Evolutionary conservation across 2,888 invertebrate species (phyloP), one percentile per base, ranked within the genome.

Genomic region (Labia minor): DNA sequence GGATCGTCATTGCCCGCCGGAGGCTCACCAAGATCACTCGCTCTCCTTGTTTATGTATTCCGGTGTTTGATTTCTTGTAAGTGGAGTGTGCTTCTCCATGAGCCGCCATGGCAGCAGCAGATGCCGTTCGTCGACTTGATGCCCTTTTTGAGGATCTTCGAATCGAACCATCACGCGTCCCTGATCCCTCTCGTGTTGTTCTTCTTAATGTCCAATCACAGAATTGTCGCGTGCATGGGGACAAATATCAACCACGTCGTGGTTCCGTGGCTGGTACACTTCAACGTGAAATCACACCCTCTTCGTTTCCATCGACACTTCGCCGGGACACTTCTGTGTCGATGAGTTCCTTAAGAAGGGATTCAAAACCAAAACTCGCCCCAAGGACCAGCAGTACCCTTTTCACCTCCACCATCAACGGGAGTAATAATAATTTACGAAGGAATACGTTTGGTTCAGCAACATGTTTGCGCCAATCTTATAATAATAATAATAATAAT

Each of bases 161-260:
- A 74, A 75, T 87, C 72, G 78, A 77, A 73, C 61, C 64, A 37
- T 37, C 64, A 62, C 65, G 21, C 37, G 26, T 19, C 3, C 66
- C 65, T 4, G 37, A 64, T 18, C 66, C 67, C 72, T 33, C 75
- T 76, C 26, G 74, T 66, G 76, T 80, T 21, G 78, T 80, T 70
- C 76, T 83, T 21, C 82, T 83, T 75, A 81, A 82, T 73, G 79
- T 83, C 64, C 86, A 86, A 37, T 67, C 66, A 76, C 80, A 81
- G 70, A 85, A 84, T 70, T 90, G 89, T 75, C 87, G 88, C 73
- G 86, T 89, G 37, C 89, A 89, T 76, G 87, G 87, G 66, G 78
- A 79, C 71, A 78, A 77, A 69, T 77, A 61, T 26, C 64, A 65
- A 76, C 69, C 77, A 80, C 26, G 65, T 1, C 26, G 61, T n/a